phyloP scores from a whole-genome alignment of 2,888 invertebrate genomes.

The Ryuthela nishihirai region DNA sequence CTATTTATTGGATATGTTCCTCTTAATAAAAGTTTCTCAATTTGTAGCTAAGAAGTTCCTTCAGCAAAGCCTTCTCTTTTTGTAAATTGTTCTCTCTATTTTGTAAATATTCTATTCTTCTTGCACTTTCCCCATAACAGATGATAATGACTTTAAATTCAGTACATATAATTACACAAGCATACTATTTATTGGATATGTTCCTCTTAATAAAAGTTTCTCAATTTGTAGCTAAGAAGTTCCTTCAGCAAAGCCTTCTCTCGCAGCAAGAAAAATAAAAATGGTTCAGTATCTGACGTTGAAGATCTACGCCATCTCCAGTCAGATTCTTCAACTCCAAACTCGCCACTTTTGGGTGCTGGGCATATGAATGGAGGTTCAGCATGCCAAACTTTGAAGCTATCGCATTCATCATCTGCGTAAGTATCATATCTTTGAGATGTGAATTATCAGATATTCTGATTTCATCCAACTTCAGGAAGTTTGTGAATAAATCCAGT shows the following conservation, averaged over 20 bases:
- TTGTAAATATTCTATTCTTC: too few relatives aligned
- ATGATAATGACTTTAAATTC: too few relatives aligned
- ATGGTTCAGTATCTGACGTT: conserved; percentile 54
- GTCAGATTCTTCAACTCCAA: conserved; percentile 56
- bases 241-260: conserved; percentile 98
- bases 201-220: too few relatives aligned
- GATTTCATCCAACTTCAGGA: too few relatives aligned
- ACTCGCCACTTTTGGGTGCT: conserved; percentile 52
- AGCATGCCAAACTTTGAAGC: conserved; percentile 41
- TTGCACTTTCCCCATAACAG: too few relatives aligned
- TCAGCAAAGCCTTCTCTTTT: conserved; percentile 94
- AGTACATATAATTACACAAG: too few relatives aligned
- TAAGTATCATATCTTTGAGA: conserved; percentile 48
- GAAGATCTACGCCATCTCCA: conserved; percentile 52
- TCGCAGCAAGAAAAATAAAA: conserved; percentile 53
- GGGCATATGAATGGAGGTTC: conserved; percentile 40
- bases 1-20: too few relatives aligned
- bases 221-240: conserved; percentile 70
- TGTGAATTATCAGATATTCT: too few relatives aligned
- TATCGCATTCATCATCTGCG: conserved; percentile 55
- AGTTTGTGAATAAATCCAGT: too few relatives aligned
- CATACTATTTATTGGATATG: too few relatives aligned
- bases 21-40: too few relatives aligned
- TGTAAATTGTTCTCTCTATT: too few relatives aligned
- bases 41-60: conserved; percentile 79